phyloP scores from a whole-genome alignment of 2,888 invertebrate genomes.

The Oxyscelio sp. region DNA sequence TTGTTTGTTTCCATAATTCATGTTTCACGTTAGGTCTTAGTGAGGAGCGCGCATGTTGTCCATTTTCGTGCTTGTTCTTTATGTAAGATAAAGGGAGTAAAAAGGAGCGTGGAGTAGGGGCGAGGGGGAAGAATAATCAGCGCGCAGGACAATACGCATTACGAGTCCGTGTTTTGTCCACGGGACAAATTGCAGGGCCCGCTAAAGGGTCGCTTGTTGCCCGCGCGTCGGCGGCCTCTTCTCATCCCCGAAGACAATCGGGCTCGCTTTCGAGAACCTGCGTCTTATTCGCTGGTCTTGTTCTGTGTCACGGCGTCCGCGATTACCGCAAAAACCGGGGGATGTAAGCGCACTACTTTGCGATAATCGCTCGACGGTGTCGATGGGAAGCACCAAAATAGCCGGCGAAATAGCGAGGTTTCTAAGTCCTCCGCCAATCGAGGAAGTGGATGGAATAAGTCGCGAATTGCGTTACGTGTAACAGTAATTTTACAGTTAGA shows the following conservation, averaged over 20 bases:
- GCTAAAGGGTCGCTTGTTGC: conserved; percentile 86
- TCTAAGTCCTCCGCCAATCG: too few relatives aligned
- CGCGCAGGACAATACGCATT: conserved; percentile 86
- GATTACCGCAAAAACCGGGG: too few relatives aligned
- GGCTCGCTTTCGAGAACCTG: too few relatives aligned
- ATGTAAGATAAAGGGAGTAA: conserved; percentile 56
- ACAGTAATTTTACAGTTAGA: too few relatives aligned
- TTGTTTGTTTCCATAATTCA: conserved; percentile 62
- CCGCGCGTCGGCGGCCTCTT: conserved; percentile 76
- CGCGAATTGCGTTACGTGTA: too few relatives aligned
- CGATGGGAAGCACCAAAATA: too few relatives aligned
- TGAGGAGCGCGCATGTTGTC: conserved; percentile 29
- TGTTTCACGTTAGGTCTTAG: conserved; percentile 16
- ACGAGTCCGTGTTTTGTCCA: conserved; percentile 85
- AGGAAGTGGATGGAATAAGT: too few relatives aligned
- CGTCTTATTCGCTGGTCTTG: too few relatives aligned
- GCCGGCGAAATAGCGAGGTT: too few relatives aligned
- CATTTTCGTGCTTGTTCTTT: conserved; percentile 65
- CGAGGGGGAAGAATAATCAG: conserved; percentile 74
- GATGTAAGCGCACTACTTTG: too few relatives aligned
- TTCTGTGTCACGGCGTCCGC: too few relatives aligned
- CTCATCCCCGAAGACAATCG: conserved; percentile 76
- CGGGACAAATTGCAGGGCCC: conserved; percentile 87
- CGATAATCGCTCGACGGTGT: too few relatives aligned
- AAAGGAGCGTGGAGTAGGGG: conserved; percentile 26